A percentile compares a stretch with the other conserved stretches of the same genome.
Evolutionary conservation across 1,140 invertebrate species (phyloP).

Genomic region (Chrysoperla carnea): DNA sequence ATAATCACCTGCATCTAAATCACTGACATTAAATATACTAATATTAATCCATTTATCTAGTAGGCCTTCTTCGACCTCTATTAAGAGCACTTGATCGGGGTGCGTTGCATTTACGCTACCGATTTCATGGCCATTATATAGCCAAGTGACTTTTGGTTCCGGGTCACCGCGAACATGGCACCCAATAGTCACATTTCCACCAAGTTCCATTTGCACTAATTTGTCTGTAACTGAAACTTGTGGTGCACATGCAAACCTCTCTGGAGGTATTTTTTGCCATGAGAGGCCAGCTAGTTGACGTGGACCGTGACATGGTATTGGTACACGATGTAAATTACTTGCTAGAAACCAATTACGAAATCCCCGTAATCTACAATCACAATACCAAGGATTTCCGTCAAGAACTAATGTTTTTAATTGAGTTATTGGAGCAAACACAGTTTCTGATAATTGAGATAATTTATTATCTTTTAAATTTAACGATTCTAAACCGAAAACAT

Average conservation of each 20-base stretch:
- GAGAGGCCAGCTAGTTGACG: slow-evolving; percentile 31
- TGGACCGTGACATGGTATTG: slow-evolving; percentile 42
- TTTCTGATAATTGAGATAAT: slow-evolving; percentile 41
- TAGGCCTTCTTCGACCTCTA: slow-evolving; percentile 23
- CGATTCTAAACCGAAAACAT: slow-evolving; percentile 45
- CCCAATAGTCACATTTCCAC: slow-evolving; percentile 58
- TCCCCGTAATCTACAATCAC: slow-evolving; percentile 66
- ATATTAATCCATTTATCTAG: slow-evolving; percentile 49
- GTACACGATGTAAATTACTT: slow-evolving; percentile 45
- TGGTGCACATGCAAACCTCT: slow-evolving; percentile 59
- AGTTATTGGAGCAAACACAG: slow-evolving; percentile 41
- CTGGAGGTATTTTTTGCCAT: slow-evolving; percentile 45
- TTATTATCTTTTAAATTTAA: slow-evolving; percentile 51
- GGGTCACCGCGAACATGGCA: slow-evolving; percentile 70
- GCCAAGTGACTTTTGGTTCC: slow-evolving; percentile 65
- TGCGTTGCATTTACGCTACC: slow-evolving; percentile 27
- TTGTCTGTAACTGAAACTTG: slow-evolving; percentile 38
- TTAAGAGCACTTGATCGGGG: slow-evolving; percentile 22
- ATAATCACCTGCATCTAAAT: slow-evolving; percentile 63
- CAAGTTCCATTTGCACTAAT: slow-evolving; percentile 47
- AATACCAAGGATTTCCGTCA: slow-evolving; percentile 77
- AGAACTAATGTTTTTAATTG: slow-evolving; percentile 59
- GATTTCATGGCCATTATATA: slow-evolving; percentile 48
- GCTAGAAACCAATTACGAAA: slow-evolving; percentile 65
- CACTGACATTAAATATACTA: slow-evolving; percentile 53